A percentile compares a stretch with the other conserved stretches of the same genome.
Evolutionary conservation across 2,888 invertebrate genomes (phyloP).

Genomic region (Leptinotarsa haldemani): DNA sequence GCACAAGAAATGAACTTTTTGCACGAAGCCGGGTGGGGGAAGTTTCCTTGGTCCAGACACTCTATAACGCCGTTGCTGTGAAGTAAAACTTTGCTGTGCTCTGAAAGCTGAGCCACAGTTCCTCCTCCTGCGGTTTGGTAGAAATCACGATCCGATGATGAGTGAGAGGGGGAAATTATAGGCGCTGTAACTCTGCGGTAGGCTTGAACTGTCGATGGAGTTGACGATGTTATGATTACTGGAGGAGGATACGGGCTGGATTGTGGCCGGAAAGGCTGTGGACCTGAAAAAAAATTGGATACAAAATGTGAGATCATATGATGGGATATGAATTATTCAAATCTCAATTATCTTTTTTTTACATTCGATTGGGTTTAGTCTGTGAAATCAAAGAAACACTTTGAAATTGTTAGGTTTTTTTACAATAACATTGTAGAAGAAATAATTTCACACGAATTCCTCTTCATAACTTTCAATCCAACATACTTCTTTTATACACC

Average conservation of each 20-base stretch:
- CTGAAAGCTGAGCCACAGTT: constrained; percentile 54
- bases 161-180: background rate
- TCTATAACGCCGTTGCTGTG: constrained; percentile 80
- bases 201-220: background rate
- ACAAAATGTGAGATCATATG: too few relatives aligned
- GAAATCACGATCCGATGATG: constrained; percentile 12
- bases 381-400: too few relatives aligned
- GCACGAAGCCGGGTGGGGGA: constrained; percentile 90
- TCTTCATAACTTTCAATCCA: too few relatives aligned
- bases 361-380: too few relatives aligned
- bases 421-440: too few relatives aligned
- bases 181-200: constrained; percentile 1
- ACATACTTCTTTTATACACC: too few relatives aligned
- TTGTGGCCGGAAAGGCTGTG: background rate
- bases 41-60: constrained; percentile 90
- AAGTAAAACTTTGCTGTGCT: constrained; percentile 73
- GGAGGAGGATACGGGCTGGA: background rate
- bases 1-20: constrained; percentile 93
- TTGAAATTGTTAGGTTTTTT: too few relatives aligned
- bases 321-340: too few relatives aligned
- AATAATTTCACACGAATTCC: too few relatives aligned
- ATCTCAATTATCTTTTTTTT: too few relatives aligned
- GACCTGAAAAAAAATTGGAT: background rate
- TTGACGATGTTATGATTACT: background rate
- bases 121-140: constrained; percentile 2